Evolutionary conservation across 2,797 vertebrate species (phyloP), one percentile per base, ranked within the genome.

Genomic region (Enoplosus armatus): DNA sequence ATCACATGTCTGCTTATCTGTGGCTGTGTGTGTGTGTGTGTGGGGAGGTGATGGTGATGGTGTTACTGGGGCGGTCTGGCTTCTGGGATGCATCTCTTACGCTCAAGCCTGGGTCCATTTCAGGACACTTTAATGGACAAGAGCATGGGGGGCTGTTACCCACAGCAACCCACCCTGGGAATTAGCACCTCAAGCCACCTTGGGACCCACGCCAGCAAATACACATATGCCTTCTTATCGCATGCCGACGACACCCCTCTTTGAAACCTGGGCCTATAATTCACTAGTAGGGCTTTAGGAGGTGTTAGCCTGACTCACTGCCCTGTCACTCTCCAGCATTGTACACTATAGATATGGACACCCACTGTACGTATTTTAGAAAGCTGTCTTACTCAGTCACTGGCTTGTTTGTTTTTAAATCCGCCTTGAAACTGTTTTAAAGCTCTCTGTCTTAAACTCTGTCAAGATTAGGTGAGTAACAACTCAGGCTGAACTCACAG

Each of bases 1-100:
- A 80, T 90, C 84, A 85, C 85, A 73, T 84, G 71, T 76, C 83
- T 53, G 43, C 90, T 94, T 93, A 90, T 94, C 91, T 93, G 73
- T 77, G 50, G 16, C 76, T 85, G 51, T 53, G 54, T 35, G 50
- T 61, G 33, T 35, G 59, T 56, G 59, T 50, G 48, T 54, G 66
- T 26, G 35, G 18, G 73, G 53, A 45, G 75, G 70, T 75, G 71
- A 27, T 53, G 56, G 70, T 69, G 75, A 84, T 50, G 70, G 84
- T 72, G 68, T 75, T 83, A 75, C 64, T 54, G 61, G 6, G 62
- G 24, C 14, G 24, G 68, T 78, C 80, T 65, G 79, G 72, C 70
- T 83, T 90, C 90, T 93, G 90, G 87, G 83, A 83, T 81, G 80
- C 83, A 78, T 93, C 90, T 65, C 48, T 71, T 80, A 74, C 68